Evolutionary conservation across 2,888 invertebrate genomes (phyloP), one percentile per base, ranked within the genome.

Genomic region (Microplitis manilae): DNA sequence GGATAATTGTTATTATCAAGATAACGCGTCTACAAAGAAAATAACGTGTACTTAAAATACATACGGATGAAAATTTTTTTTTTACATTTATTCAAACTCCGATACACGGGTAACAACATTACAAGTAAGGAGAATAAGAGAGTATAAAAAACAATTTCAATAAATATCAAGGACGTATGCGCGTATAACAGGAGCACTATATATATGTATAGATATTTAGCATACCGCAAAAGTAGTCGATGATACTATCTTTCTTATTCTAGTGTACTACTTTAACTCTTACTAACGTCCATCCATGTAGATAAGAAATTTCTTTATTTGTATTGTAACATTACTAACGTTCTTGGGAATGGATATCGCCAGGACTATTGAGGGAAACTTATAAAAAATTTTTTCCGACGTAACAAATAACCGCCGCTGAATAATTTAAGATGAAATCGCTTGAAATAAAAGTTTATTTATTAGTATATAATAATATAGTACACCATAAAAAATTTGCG

Each of bases 1-100:
- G 72, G 68, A 81, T 84, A 84, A 84, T 84, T 84, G 84, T 84
- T 84, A 83, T 83, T 83, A 82, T 81, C 78, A 80, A 81, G 83
- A 83, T 82, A 83, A 81, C 79, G 70, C 39, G 61, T 38, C 67
- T 68, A 68, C 30, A 60, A 40, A 9, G 61, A 41, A 65, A 13
- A n/a, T 9, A 76, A 64, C 15, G 70, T 13, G 20, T 17, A 40
- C 50, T 9, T 65, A 61, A 38, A 60, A 60, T 17, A 70, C 39
- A 50, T 38, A 8, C 60, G 64, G 64, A 60, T 70, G 41, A 78
- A 79, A 2, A 2, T 30, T 30, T 30, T 30, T 30, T 30, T 30
- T 30, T 30, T 30, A 30, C 2, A 30, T 30, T 30, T 30, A 30
- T 30, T 30, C 30, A 30, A 30, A 30, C 30, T 30, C 77, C 81